Percentiles rank a stretch among this genome's conserved stretches.
Evolutionary conservation across 2,113 vertebrate genomes (phyloP).

Genomic region (Haliaeetus leucogaster): DNA sequence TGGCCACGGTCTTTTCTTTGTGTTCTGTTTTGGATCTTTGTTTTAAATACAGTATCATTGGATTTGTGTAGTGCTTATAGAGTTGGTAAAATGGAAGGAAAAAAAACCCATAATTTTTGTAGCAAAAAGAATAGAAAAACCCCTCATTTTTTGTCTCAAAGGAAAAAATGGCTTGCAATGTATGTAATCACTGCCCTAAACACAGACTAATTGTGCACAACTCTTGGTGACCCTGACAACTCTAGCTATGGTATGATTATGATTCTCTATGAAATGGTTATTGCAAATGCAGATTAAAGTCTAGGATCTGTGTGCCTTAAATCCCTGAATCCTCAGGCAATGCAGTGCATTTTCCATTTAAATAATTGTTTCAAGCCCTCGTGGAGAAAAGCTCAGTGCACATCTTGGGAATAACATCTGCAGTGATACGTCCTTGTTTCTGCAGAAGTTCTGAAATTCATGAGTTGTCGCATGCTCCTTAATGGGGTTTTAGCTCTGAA

Average conservation of each 20-base stretch:
- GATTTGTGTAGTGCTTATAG: neutral
- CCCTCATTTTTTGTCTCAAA: neutral
- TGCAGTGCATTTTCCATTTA: neutral
- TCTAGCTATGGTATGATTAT: neutral
- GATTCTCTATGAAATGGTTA: neutral
- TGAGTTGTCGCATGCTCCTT: neutral
- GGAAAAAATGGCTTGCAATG: neutral
- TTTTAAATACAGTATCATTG: neutral
- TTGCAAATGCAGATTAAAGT: neutral
- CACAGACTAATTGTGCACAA: neutral
- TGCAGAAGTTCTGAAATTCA: neutral
- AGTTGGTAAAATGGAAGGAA: neutral
- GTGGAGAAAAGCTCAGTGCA: neutral
- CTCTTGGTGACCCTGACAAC: neutral
- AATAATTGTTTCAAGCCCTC: neutral
- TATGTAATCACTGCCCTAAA: neutral
- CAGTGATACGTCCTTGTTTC: neutral
- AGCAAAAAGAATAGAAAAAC: neutral
- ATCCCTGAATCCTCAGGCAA: neutral
- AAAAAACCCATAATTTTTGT: fast-evolving
- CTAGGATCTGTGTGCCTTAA: neutral
- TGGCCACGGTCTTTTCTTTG: neutral
- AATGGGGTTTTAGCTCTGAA: neutral
- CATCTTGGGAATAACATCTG: neutral
- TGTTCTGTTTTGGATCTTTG: neutral